A percentile compares a stretch with the other conserved stretches of the same genome.
Evolutionary conservation across 2,113 vertebrate species (phyloP).

Genomic region (Tragelaphus buxtoni): DNA sequence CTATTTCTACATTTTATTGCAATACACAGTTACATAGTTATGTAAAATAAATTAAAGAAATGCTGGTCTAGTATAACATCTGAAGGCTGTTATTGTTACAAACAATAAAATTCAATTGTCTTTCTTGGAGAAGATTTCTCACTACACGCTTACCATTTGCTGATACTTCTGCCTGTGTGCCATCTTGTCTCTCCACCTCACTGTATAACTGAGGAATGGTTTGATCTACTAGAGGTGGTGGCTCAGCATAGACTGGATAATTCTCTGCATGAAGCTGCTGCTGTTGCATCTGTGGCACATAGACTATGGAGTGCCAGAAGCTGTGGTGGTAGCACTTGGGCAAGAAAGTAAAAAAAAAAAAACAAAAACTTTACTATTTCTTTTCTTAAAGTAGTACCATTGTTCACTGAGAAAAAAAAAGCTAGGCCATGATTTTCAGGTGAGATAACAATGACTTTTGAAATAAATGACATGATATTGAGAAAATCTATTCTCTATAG

Average conservation of each 20-base stretch:
- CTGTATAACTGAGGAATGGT: constrained; percentile 77
- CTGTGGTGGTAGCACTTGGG: constrained; percentile 91
- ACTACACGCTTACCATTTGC: constrained; percentile 78
- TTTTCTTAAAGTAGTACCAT: background rate
- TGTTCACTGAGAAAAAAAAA: background rate
- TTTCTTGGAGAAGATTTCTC: constrained; percentile 22
- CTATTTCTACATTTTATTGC: background rate
- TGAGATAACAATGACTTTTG: no score
- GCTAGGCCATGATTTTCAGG: no score
- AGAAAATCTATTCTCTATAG: no score
- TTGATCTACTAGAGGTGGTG: constrained; percentile 76
- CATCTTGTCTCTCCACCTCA: constrained; percentile 77
- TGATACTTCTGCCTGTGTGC: constrained; percentile 77
- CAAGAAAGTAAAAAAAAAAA: background rate
- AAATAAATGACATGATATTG: no score
- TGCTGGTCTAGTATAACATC: background rate
- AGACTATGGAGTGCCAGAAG: constrained; percentile 88
- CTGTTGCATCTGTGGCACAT: constrained; percentile 80
- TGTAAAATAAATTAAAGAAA: background rate
- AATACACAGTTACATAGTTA: background rate
- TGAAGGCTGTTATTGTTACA: background rate
- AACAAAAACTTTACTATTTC: background rate
- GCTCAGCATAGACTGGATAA: constrained; percentile 83
- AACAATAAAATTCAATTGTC: constrained; percentile 28
- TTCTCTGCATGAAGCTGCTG: constrained; percentile 75